Base-by-base conservation (phyloP, 2,797 vertebrate genomes). In the Mycteria americana region DNA sequence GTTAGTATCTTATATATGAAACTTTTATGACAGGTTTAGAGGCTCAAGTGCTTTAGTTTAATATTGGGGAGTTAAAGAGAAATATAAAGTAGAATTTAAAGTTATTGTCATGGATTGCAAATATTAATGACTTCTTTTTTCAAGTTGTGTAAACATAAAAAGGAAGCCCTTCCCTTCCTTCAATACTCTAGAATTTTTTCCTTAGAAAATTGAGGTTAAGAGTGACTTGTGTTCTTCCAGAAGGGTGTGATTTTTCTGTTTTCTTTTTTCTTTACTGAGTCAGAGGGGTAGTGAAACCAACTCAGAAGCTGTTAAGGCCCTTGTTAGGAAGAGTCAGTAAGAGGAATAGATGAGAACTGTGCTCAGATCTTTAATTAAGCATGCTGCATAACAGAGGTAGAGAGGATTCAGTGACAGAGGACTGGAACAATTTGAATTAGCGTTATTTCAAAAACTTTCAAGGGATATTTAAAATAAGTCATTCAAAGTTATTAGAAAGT, bases 91-190 rank as follows among this genome's bases (percentile, higher is more conserved):
- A 77, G 35, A 89, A 89, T 81, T 86, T 88, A 10, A 88, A 83
- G n/a, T 90, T 92, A 78, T 43, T 75, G 13, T 46, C 6, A 57
- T 43, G 43, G 33, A 50, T 64, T 81, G 59, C 82, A 92, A 89
- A 46, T 81, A 81, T 84, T 85, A 94, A 91, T 76, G 6, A 31
- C 21, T 31, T 39, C 81, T 69, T 88, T 77, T 30, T 18, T 6
- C 65, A 64, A 48, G n/a, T 64, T 85, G 62, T 72, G 13, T 78
- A 88, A 85, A 59, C 59, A 45, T 50, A 54, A 80, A 79, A 76
- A 88, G 82, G 85, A 96, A 88, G 54, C 50, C 65, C 33, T 91
- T 88, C 85, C 90, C 72, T 93, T 96, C 62, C 87, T 89, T 84
- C 82, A 77, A 6, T 88, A 83, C 69, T 78, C n/a, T 45, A 89